Evolutionary conservation across 2,797 vertebrate genomes (phyloP), one percentile per base, ranked within the genome.

Genomic region (Sylvia borin): DNA sequence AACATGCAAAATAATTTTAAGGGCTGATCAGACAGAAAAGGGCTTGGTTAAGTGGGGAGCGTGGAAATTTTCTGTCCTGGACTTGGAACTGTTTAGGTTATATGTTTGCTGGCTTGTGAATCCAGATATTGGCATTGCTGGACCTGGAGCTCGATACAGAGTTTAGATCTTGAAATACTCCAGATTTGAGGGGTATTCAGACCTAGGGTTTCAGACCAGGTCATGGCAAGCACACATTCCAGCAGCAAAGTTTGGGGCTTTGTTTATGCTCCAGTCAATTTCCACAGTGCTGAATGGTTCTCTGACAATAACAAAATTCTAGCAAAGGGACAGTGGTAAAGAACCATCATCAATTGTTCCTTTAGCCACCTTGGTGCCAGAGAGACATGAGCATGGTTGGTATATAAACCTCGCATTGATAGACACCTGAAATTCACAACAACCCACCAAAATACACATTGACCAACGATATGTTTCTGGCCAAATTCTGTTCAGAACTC

Each of bases 21-120:
- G 61, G 32, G 22, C 22, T 88, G 55, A 43, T 65, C 36, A 55
- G 40, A n/a, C 6, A 67, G 42, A 53, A 31, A 73, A 70, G 10
- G 45, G 4, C 20, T 24, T 76, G n/a, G 18, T 74, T 54, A 58
- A 70, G 50, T n/a, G 29, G 24, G 7, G 38, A 85, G 26, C 29
- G 55, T 85, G 80, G 77, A 92, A 76, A 93, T 76, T 61, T 91
- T 86, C 80, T 87, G 83, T 60, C 67, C 60, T 68, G 42, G 80
- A 12, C 53, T 74, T 76, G 2, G 7, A 82, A 31, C 70, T 75
- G 47, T 8, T 84, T 66, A 31, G 29, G 73, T 93, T 47, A 32
- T 22, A 32, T 54, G 27, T 67, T 87, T 86, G 32, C 20, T 81
- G 36, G 9, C 20, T 64, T 38, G 9, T 76, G 48, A 85, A 53